Evolutionary conservation across 1,140 invertebrate species (phyloP).

Genomic region (Meloidogyne floridensis): DNA sequence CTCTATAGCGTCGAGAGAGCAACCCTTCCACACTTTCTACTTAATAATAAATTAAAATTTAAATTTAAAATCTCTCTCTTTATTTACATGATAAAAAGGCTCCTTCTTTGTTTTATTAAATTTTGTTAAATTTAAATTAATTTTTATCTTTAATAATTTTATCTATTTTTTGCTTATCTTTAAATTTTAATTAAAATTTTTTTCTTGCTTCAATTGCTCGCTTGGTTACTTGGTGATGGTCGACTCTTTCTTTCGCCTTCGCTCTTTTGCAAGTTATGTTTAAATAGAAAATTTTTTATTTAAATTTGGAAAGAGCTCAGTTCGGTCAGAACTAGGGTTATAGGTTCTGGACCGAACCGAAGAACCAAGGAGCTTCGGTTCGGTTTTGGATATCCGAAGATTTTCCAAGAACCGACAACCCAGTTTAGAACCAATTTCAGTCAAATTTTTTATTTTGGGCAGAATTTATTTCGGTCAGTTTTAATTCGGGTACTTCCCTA

Average conservation of each 20-base stretch:
- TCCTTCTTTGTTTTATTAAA: neutral
- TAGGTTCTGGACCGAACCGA: too few relatives aligned
- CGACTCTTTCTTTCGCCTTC: slow-evolving; percentile 10
- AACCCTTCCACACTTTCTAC: too few relatives aligned
- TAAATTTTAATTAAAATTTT: neutral
- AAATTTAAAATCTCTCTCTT: neutral
- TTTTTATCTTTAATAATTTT: slow-evolving; percentile 3
- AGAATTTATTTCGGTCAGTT: neutral
- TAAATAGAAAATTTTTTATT: neutral
- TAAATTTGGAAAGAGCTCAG: neutral
- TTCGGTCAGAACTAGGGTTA: neutral
- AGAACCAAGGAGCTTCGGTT: too few relatives aligned
- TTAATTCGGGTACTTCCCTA: neutral
- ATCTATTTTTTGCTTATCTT: neutral
- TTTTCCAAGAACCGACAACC: too few relatives aligned
- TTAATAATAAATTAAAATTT: too few relatives aligned
- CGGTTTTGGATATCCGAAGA: too few relatives aligned
- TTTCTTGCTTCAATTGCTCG: slow-evolving; percentile 18
- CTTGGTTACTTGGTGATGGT: slow-evolving; percentile 12
- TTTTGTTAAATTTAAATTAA: neutral
- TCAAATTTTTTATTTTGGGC: neutral
- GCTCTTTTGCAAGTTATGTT: slow-evolving; percentile 20
- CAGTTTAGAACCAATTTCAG: too few relatives aligned
- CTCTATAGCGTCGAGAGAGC: too few relatives aligned
- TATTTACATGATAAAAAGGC: neutral